Base-by-base conservation (phyloP, 2,797 vertebrate species). In the Heliangelus exortis region DNA sequence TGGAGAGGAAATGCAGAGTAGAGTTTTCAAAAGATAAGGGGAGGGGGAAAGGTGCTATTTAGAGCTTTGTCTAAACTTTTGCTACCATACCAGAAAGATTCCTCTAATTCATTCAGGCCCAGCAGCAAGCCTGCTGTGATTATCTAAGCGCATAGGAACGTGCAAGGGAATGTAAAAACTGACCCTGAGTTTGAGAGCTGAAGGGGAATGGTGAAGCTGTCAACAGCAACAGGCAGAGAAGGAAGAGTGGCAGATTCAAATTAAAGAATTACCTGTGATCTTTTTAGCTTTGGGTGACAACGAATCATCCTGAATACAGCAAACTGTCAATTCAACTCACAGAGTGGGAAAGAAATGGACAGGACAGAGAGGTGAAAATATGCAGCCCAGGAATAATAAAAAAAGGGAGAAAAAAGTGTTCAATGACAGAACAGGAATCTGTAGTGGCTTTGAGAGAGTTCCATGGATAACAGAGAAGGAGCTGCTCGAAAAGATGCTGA, bases 261-360 rank as follows among this genome's bases (percentile, higher is more conserved):
- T 89, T 87, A 91, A 89, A 87, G 55, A 89, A 51, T 81, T 92
- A 86, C 53, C 34, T 95, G 73, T 84, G 89, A 89, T 84, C 26
- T 48, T 86, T 68, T 48, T 71, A 93, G 65, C 59, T 94, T 88
- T 4, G 7, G 13, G 45, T 92, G 89, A 90, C 76, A 91, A 78
- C 17, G 45, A 86, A 89, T 89, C 92, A 78, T 53, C 25, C 33
- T 43, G 65, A 87, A 86, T 93, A 63, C 29, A 89, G 34, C 26
- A 78, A 85, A 73, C 55, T 86, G 69, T 67, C 76, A 88, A 8
- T 86, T 93, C 53, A 43, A 41, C 53, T 68, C 48, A 48, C 50
- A 59, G 59, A 77, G 90, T 13, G 12, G 28, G 92, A 78, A 29
- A 87, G 82, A 91, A 92, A 73, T 6, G 10, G 69, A 76, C 51